phyloP scores from a whole-genome alignment of 92 coral and sea anemone species.

The Epizoanthus rinbou region DNA sequence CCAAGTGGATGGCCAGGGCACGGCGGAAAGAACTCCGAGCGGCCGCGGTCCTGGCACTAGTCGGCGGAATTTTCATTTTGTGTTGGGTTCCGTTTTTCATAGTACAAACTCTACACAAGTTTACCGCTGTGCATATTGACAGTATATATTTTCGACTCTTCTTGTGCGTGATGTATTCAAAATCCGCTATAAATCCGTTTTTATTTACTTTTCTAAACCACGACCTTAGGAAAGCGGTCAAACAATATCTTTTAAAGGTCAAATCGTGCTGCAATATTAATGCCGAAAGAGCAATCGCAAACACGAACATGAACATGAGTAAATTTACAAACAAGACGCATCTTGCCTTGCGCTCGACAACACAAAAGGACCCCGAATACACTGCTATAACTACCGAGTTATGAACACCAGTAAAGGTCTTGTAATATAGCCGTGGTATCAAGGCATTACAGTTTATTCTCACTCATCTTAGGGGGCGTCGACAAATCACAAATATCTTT shows the following conservation, averaged over 20 bases:
- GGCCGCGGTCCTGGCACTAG: conserved; percentile 88
- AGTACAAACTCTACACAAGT: conserved; percentile 84
- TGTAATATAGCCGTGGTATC: no score
- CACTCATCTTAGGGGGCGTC: no score
- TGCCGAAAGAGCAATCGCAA: background rate
- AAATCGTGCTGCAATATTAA: background rate
- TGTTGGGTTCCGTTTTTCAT: conserved; percentile 96
- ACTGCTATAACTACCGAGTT: no score
- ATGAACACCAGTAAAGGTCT: no score
- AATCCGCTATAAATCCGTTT: conserved; percentile 90
- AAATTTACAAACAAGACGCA: no score
- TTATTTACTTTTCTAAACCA: conserved; percentile 79
- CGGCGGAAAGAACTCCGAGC: conserved; percentile 85
- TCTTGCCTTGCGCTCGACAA: no score
- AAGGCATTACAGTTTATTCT: no score
- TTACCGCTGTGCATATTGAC: conserved; percentile 66
- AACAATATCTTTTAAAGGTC: conserved; percentile 19
- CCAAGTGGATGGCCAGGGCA: conserved; percentile 48
- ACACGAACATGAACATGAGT: no score
- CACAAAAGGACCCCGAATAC: no score
- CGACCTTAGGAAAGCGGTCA: conserved; percentile 73
- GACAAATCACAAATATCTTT: no score
- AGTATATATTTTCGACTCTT: conserved; percentile 73
- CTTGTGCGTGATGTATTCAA: conserved; percentile 88
- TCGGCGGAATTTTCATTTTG: conserved; percentile 86